Conservation (phyloP, 2,797 vertebrate genomes). For the Garrulus glandarius region DNA sequence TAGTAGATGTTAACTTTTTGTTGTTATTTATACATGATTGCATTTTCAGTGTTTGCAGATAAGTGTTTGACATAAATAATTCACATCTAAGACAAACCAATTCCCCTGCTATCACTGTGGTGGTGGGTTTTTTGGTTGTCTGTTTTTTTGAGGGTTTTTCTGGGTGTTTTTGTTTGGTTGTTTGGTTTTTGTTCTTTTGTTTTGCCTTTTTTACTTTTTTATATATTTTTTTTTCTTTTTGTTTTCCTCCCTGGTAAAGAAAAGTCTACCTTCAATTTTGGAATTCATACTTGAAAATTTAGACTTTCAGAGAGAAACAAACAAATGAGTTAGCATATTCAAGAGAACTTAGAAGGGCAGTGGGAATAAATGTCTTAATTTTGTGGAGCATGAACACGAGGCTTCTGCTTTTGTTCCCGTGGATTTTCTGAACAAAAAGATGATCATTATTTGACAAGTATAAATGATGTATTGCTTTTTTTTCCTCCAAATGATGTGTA, state of each 20-base stretch:
- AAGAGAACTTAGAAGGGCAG: background rate
- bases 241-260: background rate
- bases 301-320: background rate
- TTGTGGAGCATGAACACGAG: background rate
- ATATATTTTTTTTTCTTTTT: background rate
- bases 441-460: background rate
- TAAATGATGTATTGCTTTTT: background rate
- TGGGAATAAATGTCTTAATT: background rate
- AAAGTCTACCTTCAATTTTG: background rate
- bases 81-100: background rate
- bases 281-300: background rate
- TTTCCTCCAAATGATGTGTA: background rate
- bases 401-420: background rate
- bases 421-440: background rate
- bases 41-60: background rate
- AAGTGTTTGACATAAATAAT: background rate
- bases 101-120: background rate
- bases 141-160: background rate
- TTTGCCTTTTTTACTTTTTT: background rate
- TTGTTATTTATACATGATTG: background rate
- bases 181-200: background rate
- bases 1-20: background rate
- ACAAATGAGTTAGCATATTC: background rate
- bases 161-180: background rate
- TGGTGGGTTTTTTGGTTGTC: accelerated